A percentile compares a stretch with the other conserved stretches of the same genome.
phyloP scores from a whole-genome alignment of 1,140 invertebrate genomes.

The Augochlora pura region DNA sequence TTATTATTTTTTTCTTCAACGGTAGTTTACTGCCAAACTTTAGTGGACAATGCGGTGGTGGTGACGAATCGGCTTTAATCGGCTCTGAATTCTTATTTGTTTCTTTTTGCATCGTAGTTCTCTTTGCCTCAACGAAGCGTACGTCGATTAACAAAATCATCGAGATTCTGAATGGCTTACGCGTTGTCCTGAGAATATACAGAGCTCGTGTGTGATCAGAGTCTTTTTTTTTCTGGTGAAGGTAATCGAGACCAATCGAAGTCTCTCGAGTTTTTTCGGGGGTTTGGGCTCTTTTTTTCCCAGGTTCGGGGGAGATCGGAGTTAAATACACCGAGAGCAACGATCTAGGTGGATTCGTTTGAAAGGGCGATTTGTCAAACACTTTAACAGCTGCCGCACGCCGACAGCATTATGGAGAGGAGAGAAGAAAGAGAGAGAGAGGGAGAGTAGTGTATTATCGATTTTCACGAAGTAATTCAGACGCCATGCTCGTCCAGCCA shows the following conservation, averaged over 20 bases:
- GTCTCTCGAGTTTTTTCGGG: not conserved
- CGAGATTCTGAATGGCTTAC: no score
- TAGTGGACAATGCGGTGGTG: no score
- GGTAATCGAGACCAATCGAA: not conserved
- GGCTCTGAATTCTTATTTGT: no score
- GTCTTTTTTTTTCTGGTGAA: not conserved
- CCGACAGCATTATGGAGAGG: slow-evolving; percentile 65
- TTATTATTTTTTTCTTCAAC: no score
- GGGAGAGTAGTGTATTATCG: slow-evolving; percentile 38
- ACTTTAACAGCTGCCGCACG: slow-evolving; percentile 68
- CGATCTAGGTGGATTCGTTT: slow-evolving; percentile 54
- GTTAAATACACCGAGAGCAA: slow-evolving; percentile 19
- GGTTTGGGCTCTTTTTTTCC: not conserved
- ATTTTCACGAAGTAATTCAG: slow-evolving; percentile 54
- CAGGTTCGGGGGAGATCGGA: not conserved
- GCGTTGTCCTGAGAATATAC: not conserved
- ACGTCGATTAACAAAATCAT: no score
- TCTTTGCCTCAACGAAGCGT: no score
- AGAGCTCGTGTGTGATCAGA: not conserved
- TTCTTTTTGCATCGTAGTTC: no score
- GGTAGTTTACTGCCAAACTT: no score
- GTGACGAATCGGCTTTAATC: no score
- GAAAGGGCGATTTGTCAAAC: slow-evolving; percentile 70
- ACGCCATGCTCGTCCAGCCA: slow-evolving; percentile 53
- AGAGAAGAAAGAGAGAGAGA: no score